Conservation (phyloP, 2,113 vertebrate genomes). For the Lonchura striata region DNA sequence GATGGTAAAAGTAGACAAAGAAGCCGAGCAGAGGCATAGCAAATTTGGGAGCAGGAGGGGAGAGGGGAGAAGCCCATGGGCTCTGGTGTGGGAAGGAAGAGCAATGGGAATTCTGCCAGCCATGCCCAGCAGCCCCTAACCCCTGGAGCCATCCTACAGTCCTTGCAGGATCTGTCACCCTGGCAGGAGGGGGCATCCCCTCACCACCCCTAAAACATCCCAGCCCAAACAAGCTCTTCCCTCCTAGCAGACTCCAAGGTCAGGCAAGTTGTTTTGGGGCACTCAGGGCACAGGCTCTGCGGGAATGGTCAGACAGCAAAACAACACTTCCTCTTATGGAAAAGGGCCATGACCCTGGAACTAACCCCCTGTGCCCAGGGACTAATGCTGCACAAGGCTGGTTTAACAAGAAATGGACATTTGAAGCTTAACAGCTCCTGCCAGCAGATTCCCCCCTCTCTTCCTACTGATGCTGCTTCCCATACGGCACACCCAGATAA, state of each 20-base stretch:
- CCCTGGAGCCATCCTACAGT: neutral
- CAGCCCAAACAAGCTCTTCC: neutral
- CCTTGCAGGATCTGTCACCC: neutral
- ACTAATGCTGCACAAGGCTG: neutral
- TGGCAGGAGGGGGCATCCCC: neutral
- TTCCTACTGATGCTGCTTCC: neutral
- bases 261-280: neutral
- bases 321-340: neutral
- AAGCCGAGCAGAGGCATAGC: fast-evolving
- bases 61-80: neutral
- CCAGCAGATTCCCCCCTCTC: neutral
- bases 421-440: neutral
- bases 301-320: neutral
- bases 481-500: neutral
- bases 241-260: fast-evolving
- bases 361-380: neutral
- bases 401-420: neutral
- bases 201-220: neutral
- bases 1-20: neutral
- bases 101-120: neutral
- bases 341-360: neutral
- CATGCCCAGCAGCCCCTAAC: neutral
- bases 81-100: neutral
- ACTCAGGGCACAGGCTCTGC: neutral
- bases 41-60: neutral